These are phyloP conservation scores for Halcyon smyrnensis DNA, from an alignment of 2,797 vertebrate genomes.

Conservation along the genomic window DNA sequence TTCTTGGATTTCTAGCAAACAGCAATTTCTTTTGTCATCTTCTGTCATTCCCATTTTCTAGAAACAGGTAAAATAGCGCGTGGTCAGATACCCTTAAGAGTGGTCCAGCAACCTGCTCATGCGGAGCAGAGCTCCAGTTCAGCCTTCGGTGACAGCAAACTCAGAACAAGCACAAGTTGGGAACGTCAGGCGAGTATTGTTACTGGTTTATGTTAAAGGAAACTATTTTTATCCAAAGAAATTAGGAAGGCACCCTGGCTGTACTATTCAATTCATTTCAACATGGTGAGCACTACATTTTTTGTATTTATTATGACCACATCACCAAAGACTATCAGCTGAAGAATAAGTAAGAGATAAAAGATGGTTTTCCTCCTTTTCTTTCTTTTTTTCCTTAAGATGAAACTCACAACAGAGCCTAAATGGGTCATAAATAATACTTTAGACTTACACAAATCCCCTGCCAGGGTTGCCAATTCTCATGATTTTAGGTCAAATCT, in stretches of 20 bases:
- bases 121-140: not conserved
- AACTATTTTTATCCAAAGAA: not conserved
- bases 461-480: not conserved
- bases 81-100: not conserved
- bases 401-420: not conserved
- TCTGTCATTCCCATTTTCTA: conserved; percentile 99
- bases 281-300: not conserved
- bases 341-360: not conserved
- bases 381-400: not conserved
- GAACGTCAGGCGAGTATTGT: not conserved
- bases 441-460: not conserved
- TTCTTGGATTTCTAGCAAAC: conserved; percentile 95
- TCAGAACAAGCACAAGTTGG: not conserved
- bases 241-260: not conserved
- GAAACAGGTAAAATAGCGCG: not conserved
- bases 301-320: not conserved
- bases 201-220: not conserved
- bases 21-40: conserved; percentile 97
- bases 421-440: not conserved
- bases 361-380: not conserved
- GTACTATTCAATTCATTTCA: not conserved
- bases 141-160: not conserved
- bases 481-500: not conserved
- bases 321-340: not conserved
- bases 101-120: not conserved